Evolutionary conservation across 1,140 invertebrate genomes (phyloP).

Genomic region (Gryllus bimaculatus): DNA sequence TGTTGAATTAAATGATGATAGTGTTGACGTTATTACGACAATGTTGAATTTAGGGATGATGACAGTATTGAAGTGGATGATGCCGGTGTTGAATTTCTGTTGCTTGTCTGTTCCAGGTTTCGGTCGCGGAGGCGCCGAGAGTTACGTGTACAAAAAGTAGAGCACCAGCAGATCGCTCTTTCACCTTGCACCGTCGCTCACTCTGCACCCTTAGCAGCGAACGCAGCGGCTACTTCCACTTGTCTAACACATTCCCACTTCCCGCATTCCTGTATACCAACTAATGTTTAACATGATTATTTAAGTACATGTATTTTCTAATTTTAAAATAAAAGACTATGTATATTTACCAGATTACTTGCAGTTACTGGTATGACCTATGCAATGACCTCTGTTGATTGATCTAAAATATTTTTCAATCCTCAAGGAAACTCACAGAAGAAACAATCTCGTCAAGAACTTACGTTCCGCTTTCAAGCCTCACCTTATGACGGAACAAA

Average conservation of each 20-base stretch:
- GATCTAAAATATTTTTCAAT: no score
- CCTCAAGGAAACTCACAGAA: no score
- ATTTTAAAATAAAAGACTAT: neutral
- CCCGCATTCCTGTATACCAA: neutral
- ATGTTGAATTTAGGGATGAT: neutral
- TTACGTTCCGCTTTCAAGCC: no score
- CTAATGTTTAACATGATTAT: neutral
- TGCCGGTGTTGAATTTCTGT: neutral
- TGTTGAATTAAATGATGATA: no score
- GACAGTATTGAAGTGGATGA: neutral
- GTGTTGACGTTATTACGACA: neutral
- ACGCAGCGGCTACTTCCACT: neutral
- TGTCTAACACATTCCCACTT: neutral
- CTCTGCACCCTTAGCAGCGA: neutral
- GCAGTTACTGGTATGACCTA: no score
- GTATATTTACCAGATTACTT: no score
- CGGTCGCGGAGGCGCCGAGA: conserved; percentile 52
- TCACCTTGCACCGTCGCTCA: no score
- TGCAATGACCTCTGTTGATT: no score
- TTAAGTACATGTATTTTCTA: neutral
- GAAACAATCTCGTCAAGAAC: no score
- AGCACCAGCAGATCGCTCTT: no score
- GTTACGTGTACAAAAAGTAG: conserved; percentile 50
- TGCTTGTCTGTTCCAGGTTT: conserved; percentile 40
- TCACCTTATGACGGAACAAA: no score